Evolutionary conservation across 2,797 vertebrate species (phyloP).

Genomic region (Labeo calbasu): DNA sequence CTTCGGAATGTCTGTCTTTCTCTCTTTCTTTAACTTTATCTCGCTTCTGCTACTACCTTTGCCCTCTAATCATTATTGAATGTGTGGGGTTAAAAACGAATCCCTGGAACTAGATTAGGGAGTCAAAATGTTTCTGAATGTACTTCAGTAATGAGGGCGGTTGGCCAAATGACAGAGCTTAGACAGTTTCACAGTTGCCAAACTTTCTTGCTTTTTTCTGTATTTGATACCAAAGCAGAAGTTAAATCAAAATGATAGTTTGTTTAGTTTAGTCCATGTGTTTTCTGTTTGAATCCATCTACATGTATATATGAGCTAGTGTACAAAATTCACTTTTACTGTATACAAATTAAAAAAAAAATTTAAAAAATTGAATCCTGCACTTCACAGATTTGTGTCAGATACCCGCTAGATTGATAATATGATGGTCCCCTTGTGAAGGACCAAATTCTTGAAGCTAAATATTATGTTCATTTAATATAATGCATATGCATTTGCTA

Average conservation of each 20-base stretch:
- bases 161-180: conserved; percentile 11
- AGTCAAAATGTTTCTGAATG: neutral
- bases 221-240: neutral
- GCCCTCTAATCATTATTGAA: conserved; percentile 45
- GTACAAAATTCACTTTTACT: neutral
- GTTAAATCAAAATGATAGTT: neutral
- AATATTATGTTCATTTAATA: neutral
- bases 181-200: neutral
- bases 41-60: conserved; percentile 16
- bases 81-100: conserved; percentile 10
- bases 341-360: too few relatives aligned
- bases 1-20: conserved; percentile 42
- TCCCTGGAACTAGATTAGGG: conserved; percentile 26
- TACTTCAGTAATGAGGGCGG: neutral
- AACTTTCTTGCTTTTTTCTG: neutral
- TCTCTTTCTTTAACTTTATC: conserved; percentile 25
- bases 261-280: neutral
- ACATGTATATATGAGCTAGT: neutral
- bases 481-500: neutral
- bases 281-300: neutral
- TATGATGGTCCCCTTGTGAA: neutral
- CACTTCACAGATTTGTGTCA: neutral
- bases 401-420: neutral
- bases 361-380: neutral
- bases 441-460: neutral